A percentile compares a stretch with the other conserved stretches of the same genome.
These are phyloP conservation scores for Squalus acanthias DNA, from an alignment of 2,797 vertebrate genomes.

Conservation along the genomic window DNA sequence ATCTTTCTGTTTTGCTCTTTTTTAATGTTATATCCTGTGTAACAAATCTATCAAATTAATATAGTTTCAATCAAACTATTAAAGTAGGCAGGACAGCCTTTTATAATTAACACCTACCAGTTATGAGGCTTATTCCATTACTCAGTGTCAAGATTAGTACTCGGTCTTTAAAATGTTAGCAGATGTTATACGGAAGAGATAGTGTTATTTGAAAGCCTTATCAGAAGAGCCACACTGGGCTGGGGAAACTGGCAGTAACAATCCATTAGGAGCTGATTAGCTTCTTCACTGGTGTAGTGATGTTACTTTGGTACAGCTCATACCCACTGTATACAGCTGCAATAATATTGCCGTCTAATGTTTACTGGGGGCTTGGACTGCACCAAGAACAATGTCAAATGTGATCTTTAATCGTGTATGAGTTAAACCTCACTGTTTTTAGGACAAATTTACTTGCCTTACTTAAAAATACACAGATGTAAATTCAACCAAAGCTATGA, in stretches of 20 bases:
- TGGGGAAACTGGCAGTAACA: background rate
- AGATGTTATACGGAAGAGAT: background rate
- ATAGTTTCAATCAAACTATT: background rate
- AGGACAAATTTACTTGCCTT: background rate
- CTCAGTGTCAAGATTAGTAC: background rate
- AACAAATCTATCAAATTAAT: background rate
- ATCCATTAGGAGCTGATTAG: background rate
- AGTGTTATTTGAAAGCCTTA: background rate
- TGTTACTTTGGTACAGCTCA: background rate
- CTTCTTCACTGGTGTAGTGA: background rate
- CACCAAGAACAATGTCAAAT: background rate
- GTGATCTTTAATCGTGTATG: background rate
- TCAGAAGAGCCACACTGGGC: background rate
- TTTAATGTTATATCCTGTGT: too few relatives aligned
- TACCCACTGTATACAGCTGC: background rate
- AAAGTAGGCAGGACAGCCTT: background rate
- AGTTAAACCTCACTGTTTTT: background rate
- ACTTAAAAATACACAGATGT: background rate
- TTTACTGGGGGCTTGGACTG: background rate
- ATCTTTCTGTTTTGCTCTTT: background rate
- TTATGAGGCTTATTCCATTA: background rate
- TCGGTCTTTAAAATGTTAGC: background rate
- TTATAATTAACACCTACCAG: background rate
- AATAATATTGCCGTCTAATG: background rate
- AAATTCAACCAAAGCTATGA: background rate